Evolutionary conservation across 2,888 invertebrate species (phyloP).

Genomic region (Yponomeuta sedellus): DNA sequence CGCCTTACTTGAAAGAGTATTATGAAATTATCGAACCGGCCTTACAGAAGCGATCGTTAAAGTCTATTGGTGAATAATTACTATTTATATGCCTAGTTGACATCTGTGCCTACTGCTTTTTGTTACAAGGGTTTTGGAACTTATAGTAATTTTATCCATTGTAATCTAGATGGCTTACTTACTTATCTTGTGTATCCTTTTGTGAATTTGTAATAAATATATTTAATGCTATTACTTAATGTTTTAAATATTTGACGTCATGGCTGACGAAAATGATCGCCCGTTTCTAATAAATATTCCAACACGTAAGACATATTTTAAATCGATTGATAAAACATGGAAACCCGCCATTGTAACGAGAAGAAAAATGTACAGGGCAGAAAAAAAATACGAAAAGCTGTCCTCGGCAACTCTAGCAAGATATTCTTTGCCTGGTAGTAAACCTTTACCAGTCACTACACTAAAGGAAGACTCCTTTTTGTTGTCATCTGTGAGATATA

Average conservation of each 20-base stretch:
- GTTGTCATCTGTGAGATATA: constrained; percentile 42
- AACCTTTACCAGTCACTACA: constrained; percentile 31
- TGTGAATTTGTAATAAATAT: not conserved
- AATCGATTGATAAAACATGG: not conserved
- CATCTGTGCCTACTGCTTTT: too few species aligned
- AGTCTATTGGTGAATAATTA: constrained; percentile 29
- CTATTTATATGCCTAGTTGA: too few species aligned
- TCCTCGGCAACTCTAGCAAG: constrained; percentile 28
- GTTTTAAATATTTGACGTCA: constrained; percentile 15
- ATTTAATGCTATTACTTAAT: not conserved
- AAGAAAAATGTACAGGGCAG: constrained; percentile 18
- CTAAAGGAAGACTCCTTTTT: constrained; percentile 40
- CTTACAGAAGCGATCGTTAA: constrained; percentile 40
- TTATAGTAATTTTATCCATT: not conserved
- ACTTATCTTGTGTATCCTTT: not conserved
- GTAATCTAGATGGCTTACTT: constrained; percentile 34
- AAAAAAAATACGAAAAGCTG: constrained; percentile 15
- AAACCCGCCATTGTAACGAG: constrained; percentile 6
- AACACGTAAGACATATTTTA: constrained; percentile 27
- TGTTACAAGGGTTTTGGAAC: not conserved
- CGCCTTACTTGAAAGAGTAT: constrained; percentile 51
- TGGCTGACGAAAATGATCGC: constrained; percentile 32
- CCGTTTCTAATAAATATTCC: constrained; percentile 37
- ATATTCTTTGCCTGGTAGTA: constrained; percentile 32
- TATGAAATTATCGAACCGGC: constrained; percentile 50